A percentile compares a stretch with the other conserved stretches of the same genome.
These are phyloP conservation scores for Drosophila rufa DNA, from an alignment of 1,140 invertebrate genomes.

Conservation along the genomic window DNA sequence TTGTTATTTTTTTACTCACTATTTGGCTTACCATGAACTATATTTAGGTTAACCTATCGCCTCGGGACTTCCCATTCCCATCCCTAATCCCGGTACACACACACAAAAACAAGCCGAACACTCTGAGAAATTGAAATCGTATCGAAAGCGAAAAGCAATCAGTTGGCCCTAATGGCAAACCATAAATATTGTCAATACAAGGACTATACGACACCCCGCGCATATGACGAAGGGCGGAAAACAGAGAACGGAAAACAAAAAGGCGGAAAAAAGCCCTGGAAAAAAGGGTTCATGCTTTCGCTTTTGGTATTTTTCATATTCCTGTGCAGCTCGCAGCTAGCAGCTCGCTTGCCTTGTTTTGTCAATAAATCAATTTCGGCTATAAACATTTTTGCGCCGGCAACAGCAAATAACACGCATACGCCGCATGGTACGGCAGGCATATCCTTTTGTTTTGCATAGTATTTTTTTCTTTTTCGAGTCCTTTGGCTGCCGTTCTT, in stretches of 20 bases:
- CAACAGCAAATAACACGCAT: conserved; percentile 74
- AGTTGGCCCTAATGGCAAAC: conserved; percentile 77
- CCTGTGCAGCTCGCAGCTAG: conserved; percentile 20
- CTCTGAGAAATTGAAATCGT: conserved; percentile 70
- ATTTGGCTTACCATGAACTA: neutral
- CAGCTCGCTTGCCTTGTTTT: conserved; percentile 61
- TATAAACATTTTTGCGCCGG: conserved; percentile 67
- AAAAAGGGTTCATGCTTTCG: conserved; percentile 60
- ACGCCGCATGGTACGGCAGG: conserved; percentile 60
- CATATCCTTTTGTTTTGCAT: conserved; percentile 59
- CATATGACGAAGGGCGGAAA: conserved; percentile 39
- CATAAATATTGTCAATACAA: conserved; percentile 79
- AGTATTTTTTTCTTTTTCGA: conserved; percentile 62
- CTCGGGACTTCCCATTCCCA: neutral
- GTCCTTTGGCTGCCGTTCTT: neutral
- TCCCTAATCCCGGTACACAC: conserved; percentile 1
- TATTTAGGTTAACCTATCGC: neutral
- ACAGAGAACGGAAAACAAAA: conserved; percentile 24
- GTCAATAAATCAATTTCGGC: conserved; percentile 81
- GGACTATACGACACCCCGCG: conserved; percentile 29
- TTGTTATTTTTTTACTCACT: no score
- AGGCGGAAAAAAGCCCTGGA: conserved; percentile 8
- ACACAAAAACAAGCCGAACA: conserved; percentile 38
- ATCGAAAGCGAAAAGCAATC: conserved; percentile 82
- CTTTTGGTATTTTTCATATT: conserved; percentile 66